Evolutionary conservation across 1,140 invertebrate genomes (phyloP), one percentile per base, ranked within the genome.

Genomic region (Littorina saxatilis): DNA sequence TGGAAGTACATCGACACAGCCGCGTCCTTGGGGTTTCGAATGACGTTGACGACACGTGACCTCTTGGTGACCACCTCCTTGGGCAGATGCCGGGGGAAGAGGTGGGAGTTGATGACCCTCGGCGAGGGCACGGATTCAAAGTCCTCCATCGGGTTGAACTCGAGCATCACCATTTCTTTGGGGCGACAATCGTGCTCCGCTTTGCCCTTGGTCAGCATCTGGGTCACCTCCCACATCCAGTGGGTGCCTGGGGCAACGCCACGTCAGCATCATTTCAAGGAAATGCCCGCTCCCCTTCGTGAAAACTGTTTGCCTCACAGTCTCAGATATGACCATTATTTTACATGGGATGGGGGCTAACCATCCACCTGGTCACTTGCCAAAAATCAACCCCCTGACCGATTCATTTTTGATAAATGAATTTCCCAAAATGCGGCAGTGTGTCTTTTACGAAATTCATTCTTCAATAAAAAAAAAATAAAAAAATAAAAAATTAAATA

Each of bases 1-100:
- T 77, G 74, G 74, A 77, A 77, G 35, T 77, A 77, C 32, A 55
- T 35, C 13, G 74, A 77, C 50, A 77, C 74, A 2, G 23, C 74
- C 32, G 61, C 15, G 50, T 77, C 74, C 32, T 77, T 77, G 35
- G 74, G 74, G 74, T 77, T 77, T 29, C 74, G 50, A 13, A 35
- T 39, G 23, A 77, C 52, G 74, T 77, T 50, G 32, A 77, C 20
- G 29, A 77, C 35, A 27, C 50, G 43, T 23, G 52, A 55, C 50
- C 52, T 52, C 32, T 61, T 58, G 27, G 27, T n/a, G 7, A 37
- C 52, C 29, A 77, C 35, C 27, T 77, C 72, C 32, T 40, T 72
- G 68, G 40, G 40, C 68, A 43, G 68, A 13, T 72, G 68, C 68
- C 52, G 17, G 13, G 74, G 74, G 5, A 77, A 35, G 15, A 77